phyloP scores from a whole-genome alignment of 2,797 vertebrate species.

The Cercopithecus hamlyni region DNA sequence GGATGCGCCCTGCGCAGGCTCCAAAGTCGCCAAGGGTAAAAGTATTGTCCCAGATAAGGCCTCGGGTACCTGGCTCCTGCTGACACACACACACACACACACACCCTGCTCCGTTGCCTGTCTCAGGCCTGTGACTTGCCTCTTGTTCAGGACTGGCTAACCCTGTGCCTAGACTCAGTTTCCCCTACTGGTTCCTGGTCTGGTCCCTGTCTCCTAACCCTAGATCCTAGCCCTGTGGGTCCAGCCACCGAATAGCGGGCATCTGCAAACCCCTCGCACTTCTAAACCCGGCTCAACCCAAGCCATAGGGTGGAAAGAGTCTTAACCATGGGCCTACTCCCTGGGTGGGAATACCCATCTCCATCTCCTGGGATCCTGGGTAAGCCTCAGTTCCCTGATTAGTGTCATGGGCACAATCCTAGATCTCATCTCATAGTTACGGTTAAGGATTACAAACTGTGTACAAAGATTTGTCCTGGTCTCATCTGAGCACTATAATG shows the following conservation, averaged over 20 bases:
- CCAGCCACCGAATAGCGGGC: not conserved
- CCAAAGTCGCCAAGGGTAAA: conserved; percentile 57
- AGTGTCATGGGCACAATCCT: not conserved
- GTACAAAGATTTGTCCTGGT: not conserved
- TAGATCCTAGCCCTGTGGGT: not conserved
- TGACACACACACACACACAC: not conserved
- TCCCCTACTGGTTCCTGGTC: not conserved
- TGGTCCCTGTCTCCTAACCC: not conserved
- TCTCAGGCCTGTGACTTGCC: not conserved
- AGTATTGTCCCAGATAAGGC: conserved; percentile 55
- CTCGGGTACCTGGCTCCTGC: not conserved
- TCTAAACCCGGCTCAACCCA: not conserved
- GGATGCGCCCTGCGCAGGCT: not conserved
- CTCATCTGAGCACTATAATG: not conserved
- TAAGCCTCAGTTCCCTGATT: not conserved
- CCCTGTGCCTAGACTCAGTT: not conserved
- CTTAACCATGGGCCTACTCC: not conserved
- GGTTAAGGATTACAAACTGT: not conserved
- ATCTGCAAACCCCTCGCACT: not conserved
- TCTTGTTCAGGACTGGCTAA: not conserved
- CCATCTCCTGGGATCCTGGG: not conserved
- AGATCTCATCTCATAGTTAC: not conserved
- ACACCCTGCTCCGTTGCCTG: not conserved
- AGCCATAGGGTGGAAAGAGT: not conserved
- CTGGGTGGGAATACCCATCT: not conserved